Conservation (phyloP, 2,113 vertebrate genomes). For the Helogale parvula region DNA sequence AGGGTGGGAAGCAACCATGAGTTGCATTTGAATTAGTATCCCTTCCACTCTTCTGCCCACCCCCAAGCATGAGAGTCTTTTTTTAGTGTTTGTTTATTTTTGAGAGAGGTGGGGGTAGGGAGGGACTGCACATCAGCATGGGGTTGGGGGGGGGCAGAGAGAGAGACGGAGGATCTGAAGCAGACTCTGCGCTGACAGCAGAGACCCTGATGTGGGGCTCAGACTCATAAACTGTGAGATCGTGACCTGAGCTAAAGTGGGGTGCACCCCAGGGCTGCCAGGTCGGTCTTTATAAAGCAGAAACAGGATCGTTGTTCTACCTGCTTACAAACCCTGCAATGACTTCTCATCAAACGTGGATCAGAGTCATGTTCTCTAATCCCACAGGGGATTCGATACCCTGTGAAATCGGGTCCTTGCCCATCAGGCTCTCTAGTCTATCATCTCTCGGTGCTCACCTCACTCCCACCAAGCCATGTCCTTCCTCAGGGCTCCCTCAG, state of each 20-base stretch:
- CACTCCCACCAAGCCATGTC: too few relatives aligned
- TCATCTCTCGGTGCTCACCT: neutral
- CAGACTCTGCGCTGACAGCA: too few relatives aligned
- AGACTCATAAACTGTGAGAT: too few relatives aligned
- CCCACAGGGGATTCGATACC: neutral
- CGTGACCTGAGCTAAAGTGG: too few relatives aligned
- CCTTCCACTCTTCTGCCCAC: neutral
- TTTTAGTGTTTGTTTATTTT: too few relatives aligned
- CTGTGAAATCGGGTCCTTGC: neutral
- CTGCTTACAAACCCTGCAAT: neutral
- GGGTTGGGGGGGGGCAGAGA: too few relatives aligned
- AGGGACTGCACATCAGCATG: too few relatives aligned
- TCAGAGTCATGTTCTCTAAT: neutral
- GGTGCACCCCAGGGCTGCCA: neutral
- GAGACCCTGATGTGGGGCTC: too few relatives aligned
- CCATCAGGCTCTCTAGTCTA: neutral
- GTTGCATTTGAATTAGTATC: neutral
- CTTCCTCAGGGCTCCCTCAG: neutral
- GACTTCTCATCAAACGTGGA: neutral
- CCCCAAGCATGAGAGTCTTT: neutral
- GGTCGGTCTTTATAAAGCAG: neutral
- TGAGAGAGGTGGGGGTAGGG: too few relatives aligned
- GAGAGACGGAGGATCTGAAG: too few relatives aligned
- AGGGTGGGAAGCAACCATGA: neutral
- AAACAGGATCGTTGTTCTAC: neutral